Evolutionary conservation across 53 echinoderm and acorn worm genomes (phyloP), one percentile per base, ranked within the genome.

Genomic region (Echinometra lucunter): DNA sequence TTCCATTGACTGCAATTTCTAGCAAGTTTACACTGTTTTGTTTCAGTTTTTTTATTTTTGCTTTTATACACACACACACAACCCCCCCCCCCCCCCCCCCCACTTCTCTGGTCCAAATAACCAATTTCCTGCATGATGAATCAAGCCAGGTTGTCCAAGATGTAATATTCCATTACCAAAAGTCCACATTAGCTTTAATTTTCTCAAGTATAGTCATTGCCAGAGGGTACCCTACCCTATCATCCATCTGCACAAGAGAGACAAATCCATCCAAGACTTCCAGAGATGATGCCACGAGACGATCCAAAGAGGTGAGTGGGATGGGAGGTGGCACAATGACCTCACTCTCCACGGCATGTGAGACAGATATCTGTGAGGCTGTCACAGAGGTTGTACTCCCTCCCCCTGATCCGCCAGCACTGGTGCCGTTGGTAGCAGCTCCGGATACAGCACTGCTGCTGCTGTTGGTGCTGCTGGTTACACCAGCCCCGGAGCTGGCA

Each of bases 261-360:
- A 98, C 96, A 90, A 97, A 97, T n/a, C 98, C 98, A 40, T 98
- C 98, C 92, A 98, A 66, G 6, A 98, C 97, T 82, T 98, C 99
- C 93, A 98, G 82, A 25, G 97, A 96, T 0, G 97, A 97, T 9
- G 99, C 97, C 47, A 97, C 97, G 78, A 98, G 95, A 63, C 96
- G 95, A 70, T 98, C 99, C 60, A 98, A 90, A 28, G 97, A 96
- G 37, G 97, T 97, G 93, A 98, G 69, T 17, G 99, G 95, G 34
- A 96, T 95, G 42, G 97, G 97, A 38, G 96, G 96, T 38, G 97
- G 89, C 44, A 95, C 95, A 9, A 94, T 89, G 0, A 95, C 94
- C 45, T 98, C 99, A 70, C 96, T 96, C 92, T 97, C 99, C 66
- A 93, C 88, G 28, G 93, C 66, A 45, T 94, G 94, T 44, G 94